Conservation (phyloP, 2,797 vertebrate species). For the Meda fulgida region DNA sequence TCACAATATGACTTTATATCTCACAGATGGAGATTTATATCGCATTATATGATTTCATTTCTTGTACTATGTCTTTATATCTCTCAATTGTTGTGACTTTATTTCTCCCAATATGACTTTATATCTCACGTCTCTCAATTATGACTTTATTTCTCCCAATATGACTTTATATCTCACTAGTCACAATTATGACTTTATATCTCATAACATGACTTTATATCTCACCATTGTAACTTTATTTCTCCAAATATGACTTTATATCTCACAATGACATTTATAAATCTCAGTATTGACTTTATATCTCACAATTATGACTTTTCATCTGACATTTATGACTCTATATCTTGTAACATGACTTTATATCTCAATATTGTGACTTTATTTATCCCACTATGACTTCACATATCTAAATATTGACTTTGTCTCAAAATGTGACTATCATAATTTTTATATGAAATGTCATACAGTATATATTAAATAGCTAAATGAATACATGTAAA, state of each 20-base stretch:
- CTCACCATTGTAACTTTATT: not conserved
- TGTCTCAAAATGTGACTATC: not conserved
- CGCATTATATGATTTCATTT: not conserved
- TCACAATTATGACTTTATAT: too few species aligned
- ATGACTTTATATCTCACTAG: not conserved
- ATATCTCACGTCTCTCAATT: too few species aligned
- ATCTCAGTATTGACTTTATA: not conserved
- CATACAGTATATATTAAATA: too few species aligned
- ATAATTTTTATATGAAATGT: too few species aligned
- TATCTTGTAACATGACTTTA: not conserved
- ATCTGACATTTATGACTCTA: not conserved
- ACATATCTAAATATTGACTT: not conserved
- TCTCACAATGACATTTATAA: not conserved
- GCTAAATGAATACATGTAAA: too few species aligned
- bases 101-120: not conserved
- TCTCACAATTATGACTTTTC: not conserved
- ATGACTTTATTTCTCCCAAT: not conserved
- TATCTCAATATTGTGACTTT: not conserved
- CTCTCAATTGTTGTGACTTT: not conserved
- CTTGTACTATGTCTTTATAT: not conserved
- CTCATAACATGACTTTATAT: not conserved
- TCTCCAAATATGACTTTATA: not conserved
- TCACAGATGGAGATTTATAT: not conserved
- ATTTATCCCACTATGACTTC: not conserved
- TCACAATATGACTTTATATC: not conserved